Percentiles rank a stretch among this genome's conserved stretches.
These are phyloP conservation scores for Garra rufa DNA, from an alignment of 2,113 vertebrate species.

Conservation along the genomic window DNA sequence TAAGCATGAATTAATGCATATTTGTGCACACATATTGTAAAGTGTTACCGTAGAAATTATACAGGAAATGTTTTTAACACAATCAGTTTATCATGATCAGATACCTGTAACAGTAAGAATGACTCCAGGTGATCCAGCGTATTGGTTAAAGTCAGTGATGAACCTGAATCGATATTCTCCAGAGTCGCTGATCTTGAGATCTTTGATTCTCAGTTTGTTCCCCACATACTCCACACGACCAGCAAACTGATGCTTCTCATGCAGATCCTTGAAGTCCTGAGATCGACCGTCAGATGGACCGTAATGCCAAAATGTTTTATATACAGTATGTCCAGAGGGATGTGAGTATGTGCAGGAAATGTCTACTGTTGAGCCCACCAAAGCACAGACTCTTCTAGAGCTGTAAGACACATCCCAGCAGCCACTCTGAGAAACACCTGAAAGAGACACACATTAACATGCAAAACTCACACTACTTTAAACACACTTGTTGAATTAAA, in stretches of 20 bases:
- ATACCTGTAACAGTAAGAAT: conserved; percentile 45
- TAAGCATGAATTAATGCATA: too few species aligned
- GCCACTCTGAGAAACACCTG: neutral
- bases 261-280: neutral
- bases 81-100: neutral
- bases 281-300: rapidly evolving
- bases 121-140: conserved; percentile 19
- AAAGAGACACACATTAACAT: neutral
- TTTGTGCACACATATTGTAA: too few species aligned
- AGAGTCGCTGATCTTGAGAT: conserved; percentile 46
- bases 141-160: neutral
- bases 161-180: conserved; percentile 37
- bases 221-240: conserved; percentile 44
- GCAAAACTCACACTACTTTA: neutral
- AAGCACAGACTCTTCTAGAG: conserved; percentile 23
- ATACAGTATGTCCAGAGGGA: neutral
- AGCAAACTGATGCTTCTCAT: conserved; percentile 15
- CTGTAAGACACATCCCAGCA: conserved; percentile 20
- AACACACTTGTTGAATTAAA: neutral
- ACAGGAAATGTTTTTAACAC: too few species aligned
- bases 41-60: too few species aligned
- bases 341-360: conserved; percentile 7
- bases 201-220: conserved; percentile 35
- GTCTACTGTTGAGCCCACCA: neutral
- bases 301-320: neutral